phyloP scores from a whole-genome alignment of 23 tunicate species.

The Styela clava region DNA sequence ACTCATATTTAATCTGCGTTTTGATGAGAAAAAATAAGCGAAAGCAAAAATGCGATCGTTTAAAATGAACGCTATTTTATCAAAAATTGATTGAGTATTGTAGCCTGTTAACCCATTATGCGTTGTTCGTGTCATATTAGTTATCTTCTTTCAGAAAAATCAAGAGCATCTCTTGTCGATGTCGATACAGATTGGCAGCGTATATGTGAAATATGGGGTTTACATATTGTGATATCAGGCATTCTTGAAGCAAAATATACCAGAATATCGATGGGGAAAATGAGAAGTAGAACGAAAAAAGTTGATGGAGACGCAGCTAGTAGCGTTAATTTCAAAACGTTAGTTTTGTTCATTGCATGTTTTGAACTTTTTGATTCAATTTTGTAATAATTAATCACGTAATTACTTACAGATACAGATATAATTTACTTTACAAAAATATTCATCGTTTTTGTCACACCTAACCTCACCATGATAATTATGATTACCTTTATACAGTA shows the following conservation, averaged over 20 bases:
- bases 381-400: too few relatives aligned
- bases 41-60: too few relatives aligned
- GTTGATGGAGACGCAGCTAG: neutral
- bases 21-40: too few relatives aligned
- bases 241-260: conserved; percentile 28
- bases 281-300: neutral
- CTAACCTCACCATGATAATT: too few relatives aligned
- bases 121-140: too few relatives aligned
- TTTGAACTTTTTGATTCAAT: neutral
- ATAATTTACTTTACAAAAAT: too few relatives aligned
- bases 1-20: too few relatives aligned
- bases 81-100: too few relatives aligned
- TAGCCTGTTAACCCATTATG: too few relatives aligned
- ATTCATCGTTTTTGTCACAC: too few relatives aligned
- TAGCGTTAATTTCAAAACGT: conserved; percentile 3
- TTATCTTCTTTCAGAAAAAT: conserved; percentile 35
- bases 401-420: too few relatives aligned
- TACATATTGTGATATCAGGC: conserved; percentile 36
- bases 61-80: too few relatives aligned
- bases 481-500: conserved; percentile 26
- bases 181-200: conserved; percentile 70
- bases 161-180: conserved; percentile 49
- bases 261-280: neutral
- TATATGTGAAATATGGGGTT: conserved; percentile 50
- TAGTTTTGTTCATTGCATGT: neutral